Percentiles rank a stretch among this genome's conserved stretches.
These are phyloP conservation scores for Drosophila parabipectinata DNA, from an alignment of 1,140 invertebrate species.

Conservation along the genomic window DNA sequence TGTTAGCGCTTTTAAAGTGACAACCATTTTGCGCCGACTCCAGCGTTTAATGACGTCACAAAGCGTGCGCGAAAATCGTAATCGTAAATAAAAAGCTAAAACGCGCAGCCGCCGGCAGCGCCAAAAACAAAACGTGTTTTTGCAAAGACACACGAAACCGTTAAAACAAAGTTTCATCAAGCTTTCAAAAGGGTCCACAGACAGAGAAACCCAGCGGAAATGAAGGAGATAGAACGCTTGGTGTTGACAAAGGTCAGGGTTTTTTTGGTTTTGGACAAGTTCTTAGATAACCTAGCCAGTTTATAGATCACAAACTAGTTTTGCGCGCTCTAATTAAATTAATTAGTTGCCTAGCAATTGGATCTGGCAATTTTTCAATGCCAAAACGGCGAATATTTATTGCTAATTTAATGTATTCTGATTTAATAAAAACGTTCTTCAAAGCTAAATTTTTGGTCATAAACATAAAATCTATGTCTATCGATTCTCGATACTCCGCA, in stretches of 20 bases:
- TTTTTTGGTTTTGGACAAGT: not conserved
- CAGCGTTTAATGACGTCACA: conserved; percentile 44
- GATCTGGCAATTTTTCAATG: not conserved
- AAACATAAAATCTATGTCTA: no score
- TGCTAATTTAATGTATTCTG: no score
- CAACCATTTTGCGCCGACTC: conserved; percentile 33
- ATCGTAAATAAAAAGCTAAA: conserved; percentile 22
- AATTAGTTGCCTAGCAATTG: conserved; percentile 11
- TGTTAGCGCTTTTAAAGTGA: conserved; percentile 52
- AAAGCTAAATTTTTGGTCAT: no score
- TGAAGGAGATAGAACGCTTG: conserved; percentile 3
- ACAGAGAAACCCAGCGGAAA: not conserved
- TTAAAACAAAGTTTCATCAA: not conserved
- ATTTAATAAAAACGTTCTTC: no score
- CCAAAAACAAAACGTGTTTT: conserved; percentile 27
- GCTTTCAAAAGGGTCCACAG: conserved; percentile 7
- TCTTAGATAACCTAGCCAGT: conserved; percentile 9
- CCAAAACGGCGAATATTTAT: conserved; percentile 2
- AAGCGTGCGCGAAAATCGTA: conserved; percentile 38
- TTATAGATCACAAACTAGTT: conserved; percentile 34
- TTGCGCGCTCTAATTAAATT: conserved; percentile 16
- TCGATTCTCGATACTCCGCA: no score
- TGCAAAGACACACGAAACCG: conserved; percentile 24
- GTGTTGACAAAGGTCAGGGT: conserved; percentile 45
- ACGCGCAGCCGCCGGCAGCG: conserved; percentile 26